phyloP scores from a whole-genome alignment of 2,113 vertebrate species.

The Gavialis gangeticus region DNA sequence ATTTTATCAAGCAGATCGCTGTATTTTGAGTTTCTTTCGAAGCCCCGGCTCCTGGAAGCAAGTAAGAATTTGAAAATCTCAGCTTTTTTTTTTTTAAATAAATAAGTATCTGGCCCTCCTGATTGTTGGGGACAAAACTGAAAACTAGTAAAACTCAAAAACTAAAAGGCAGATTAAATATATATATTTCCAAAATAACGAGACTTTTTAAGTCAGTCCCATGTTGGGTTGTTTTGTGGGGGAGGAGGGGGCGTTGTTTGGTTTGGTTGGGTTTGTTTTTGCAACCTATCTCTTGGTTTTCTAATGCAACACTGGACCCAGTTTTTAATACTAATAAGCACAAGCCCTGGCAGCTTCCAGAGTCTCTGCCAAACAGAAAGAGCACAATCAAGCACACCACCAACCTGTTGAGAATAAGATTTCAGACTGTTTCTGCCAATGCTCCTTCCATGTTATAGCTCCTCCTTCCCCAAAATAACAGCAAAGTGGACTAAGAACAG shows the following conservation, averaged over 20 bases:
- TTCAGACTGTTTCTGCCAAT: background rate
- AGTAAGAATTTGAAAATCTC: background rate
- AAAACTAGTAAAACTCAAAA: background rate
- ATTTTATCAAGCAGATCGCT: background rate
- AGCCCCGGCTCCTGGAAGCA: background rate
- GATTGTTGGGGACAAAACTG: background rate
- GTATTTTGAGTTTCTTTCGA: background rate
- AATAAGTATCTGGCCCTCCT: background rate
- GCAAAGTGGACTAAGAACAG: background rate
- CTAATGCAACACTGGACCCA: background rate
- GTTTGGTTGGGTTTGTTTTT: background rate
- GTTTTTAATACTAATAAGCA: background rate
- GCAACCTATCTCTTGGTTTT: background rate
- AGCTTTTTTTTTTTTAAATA: background rate
- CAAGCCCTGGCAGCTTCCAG: background rate
- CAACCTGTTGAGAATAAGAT: background rate
- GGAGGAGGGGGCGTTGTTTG: background rate
- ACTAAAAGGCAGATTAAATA: background rate
- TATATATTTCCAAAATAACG: rapidly evolving
- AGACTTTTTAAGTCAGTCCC: background rate
- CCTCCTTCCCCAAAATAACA: background rate
- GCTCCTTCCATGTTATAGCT: rapidly evolving
- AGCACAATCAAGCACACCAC: background rate
- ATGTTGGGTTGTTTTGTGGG: background rate
- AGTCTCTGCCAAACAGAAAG: background rate